Evolutionary conservation across 2,888 invertebrate species (phyloP), one percentile per base, ranked within the genome.

Genomic region (Cacoxenus indagator): DNA sequence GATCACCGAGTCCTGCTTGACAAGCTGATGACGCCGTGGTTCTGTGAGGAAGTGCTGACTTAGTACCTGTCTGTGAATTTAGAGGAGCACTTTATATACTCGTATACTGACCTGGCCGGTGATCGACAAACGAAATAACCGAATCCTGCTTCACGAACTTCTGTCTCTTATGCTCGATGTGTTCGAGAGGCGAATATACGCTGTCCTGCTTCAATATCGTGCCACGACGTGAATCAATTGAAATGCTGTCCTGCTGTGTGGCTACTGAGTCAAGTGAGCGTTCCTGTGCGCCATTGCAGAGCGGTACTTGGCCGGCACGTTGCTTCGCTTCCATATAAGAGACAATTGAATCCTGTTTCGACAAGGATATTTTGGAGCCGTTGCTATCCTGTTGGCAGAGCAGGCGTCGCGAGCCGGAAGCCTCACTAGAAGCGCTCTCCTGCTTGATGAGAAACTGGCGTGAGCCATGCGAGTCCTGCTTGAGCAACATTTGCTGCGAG

Each of bases 121-220:
- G 88, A 72, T 88, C 88, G 48, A 87, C 88, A 79, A 88, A 88
- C 62, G 88, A 88, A 67, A 88, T 86, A 54, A 88, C 86, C 65
- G 88, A 88, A 76, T 88, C 88, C 75, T 88, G 88, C 70, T 88
- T 88, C 2, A 88, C 87, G 68, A 88, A 83, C 68, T 88, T 88
- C 74, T 88, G 87, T 4, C 88, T 76, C 72, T 88, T 88, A 71
- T 86, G 43, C 54, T 68, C 68, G n/a, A n/a, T 88, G 72, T 86
- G 43, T 46, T 68, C 68, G 11, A 67, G 69, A 64, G 78, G 78
- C n/a, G 81, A 78, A 59, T 78, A 79, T 69, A 83, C 79, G 19
- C 80, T 78, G 62, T 85, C 85, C 69, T 82, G 82, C 68, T 85
- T 85, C 29, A 78, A 76, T 5, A 82, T 64, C 14, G 77, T 78